Percentiles rank a stretch among this genome's conserved stretches.
Evolutionary conservation across 2,888 invertebrate genomes (phyloP).

Genomic region (Brachyptera risi): DNA sequence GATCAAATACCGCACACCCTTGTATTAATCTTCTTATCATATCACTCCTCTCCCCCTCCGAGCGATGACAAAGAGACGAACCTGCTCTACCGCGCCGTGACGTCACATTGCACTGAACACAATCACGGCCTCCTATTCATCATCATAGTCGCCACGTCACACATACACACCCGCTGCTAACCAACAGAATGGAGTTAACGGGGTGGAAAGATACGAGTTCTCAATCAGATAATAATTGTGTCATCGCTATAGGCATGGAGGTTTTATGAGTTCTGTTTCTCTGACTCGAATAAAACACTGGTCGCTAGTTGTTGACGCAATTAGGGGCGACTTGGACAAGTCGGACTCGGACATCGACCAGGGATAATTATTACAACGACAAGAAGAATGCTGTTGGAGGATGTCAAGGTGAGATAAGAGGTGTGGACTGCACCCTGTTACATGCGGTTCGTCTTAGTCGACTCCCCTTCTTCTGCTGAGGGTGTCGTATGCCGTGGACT

Average conservation of each 20-base stretch:
- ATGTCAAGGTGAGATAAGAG: background rate
- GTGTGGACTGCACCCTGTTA: too few relatives aligned
- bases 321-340: too few relatives aligned
- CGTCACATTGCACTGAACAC: constrained; percentile 7
- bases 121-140: constrained; percentile 30
- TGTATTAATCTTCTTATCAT: constrained; percentile 19
- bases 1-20: background rate
- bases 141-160: constrained; percentile 3
- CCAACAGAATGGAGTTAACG: constrained; percentile 30
- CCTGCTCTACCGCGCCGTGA: too few relatives aligned
- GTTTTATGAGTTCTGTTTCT: constrained; percentile 22
- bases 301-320: too few relatives aligned
- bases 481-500: constrained; percentile 30
- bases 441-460: too few relatives aligned
- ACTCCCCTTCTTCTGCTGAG: constrained; percentile 18
- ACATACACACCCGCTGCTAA: background rate
- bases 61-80: constrained; percentile 15
- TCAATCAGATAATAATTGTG: constrained; percentile 34
- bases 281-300: too few relatives aligned
- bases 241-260: constrained; percentile 10
- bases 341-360: background rate
- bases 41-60: background rate
- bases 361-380: background rate
- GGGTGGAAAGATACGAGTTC: constrained; percentile 34
- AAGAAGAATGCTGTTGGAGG: constrained; percentile 10